Evolutionary conservation across 2,888 invertebrate genomes (phyloP), one percentile per base, ranked within the genome.

Genomic region (Drosophila algonquin): DNA sequence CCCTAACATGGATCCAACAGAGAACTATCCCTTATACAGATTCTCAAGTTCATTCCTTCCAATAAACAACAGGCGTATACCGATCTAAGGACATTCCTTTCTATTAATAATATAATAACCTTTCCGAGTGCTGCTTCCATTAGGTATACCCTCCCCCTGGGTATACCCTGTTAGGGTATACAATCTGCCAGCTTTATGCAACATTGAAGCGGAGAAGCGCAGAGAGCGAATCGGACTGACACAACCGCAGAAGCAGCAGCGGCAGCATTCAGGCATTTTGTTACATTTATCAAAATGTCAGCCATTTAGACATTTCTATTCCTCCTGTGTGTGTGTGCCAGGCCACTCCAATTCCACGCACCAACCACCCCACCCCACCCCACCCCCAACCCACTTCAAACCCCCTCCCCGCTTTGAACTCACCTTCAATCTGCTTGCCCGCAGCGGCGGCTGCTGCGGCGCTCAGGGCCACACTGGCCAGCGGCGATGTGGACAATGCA

Each of bases 351-450:
- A 12, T 21, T 8, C 16, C 18, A 14, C 12, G 24, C 44, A 16
- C 16, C 5, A 18, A 32, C 14, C 48, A 7, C 1, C 8, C 0
- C 9, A 6, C 35, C 9, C 27, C 14, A 3, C 40, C 45, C 14
- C 1, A 32, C 48, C 2, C 50, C n/a, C n/a, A 54, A 35, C 1
- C 12, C 12, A 18, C 18, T 18, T 1, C 18, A 18, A 18, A 18
- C 18, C 27, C 14, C 2, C 40, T 40, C 18, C 14, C 3, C 0
- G 10, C 35, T n/a, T 48, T 3, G 30, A 10, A 90, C 90, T 93
- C 93, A 95, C 95, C 96, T 94, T 98, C 98, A 90, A 98, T 96
- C 93, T 98, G 98, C 93, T 98, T 98, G 79, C 96, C 96, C 73
- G 96, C 96, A 70, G 96, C 96, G 35, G 96, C 96, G 54, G 96